A percentile compares a stretch with the other conserved stretches of the same genome.
Evolutionary conservation across 2,888 invertebrate genomes (phyloP).

Genomic region (Timema podura): DNA sequence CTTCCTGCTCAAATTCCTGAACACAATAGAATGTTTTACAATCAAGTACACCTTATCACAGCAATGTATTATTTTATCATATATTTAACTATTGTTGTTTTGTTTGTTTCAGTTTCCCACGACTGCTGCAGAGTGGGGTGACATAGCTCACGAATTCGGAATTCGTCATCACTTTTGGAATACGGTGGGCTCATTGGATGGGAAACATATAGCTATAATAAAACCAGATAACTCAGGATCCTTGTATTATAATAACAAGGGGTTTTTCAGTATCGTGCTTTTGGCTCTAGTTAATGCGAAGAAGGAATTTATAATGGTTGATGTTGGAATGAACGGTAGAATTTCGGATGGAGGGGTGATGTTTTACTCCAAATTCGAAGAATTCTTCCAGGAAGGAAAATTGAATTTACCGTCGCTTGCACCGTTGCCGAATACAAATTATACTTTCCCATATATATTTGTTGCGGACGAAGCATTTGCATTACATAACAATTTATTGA

Average conservation of each 20-base stretch:
- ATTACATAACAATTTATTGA: neutral
- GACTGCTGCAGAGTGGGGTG: neutral
- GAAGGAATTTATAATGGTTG: neutral
- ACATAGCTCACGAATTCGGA: neutral
- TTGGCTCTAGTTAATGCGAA: slow-evolving; percentile 1
- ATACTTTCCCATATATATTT: neutral
- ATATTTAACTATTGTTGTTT: neutral
- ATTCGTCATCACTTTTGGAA: neutral
- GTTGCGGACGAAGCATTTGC: slow-evolving; percentile 7
- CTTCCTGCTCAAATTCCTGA: no score
- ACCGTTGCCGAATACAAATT: neutral
- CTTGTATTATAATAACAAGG: neutral
- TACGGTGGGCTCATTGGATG: neutral
- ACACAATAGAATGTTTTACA: no score
- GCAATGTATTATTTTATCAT: neutral
- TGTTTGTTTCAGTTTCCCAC: neutral
- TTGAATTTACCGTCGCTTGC: neutral
- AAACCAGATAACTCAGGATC: neutral
- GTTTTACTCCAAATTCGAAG: neutral
- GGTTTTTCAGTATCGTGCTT: neutral
- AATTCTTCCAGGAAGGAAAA: neutral
- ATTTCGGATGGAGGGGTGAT: neutral
- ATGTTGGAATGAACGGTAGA: neutral
- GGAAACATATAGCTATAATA: neutral
- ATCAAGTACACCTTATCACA: no score